These are phyloP conservation scores for Kryptopterus vitreolus DNA, from an alignment of 2,797 vertebrate species.

Conservation along the genomic window DNA sequence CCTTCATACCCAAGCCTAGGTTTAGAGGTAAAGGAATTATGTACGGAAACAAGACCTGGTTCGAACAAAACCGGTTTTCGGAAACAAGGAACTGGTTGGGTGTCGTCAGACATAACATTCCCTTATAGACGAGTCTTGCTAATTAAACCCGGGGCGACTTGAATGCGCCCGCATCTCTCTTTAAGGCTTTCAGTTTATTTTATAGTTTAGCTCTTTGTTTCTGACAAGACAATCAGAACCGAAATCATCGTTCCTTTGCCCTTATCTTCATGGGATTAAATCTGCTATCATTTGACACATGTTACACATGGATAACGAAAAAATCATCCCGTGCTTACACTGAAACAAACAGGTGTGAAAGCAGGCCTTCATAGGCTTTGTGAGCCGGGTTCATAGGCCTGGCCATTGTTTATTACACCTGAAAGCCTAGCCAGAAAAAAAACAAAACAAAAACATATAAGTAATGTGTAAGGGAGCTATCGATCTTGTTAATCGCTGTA, in stretches of 20 bases:
- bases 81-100: conserved; percentile 31
- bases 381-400: not conserved
- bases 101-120: conserved; percentile 42
- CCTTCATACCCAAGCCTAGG: conserved; percentile 13
- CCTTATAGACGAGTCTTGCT: conserved; percentile 12
- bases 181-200: conserved; percentile 6
- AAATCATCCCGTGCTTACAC: not conserved
- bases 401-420: too few relatives aligned
- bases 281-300: not conserved
- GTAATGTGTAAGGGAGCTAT: not conserved
- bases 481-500: not conserved
- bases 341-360: not conserved
- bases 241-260: not conserved
- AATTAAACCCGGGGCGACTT: not conserved
- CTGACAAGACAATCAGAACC: not conserved
- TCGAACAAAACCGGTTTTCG: conserved; percentile 46
- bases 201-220: conserved; percentile 4
- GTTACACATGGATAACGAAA: not conserved
- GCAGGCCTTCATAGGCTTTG: too few relatives aligned
- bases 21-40: conserved; percentile 4
- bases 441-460: too few relatives aligned
- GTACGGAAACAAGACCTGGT: not conserved
- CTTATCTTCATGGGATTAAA: not conserved
- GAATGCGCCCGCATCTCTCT: conserved; percentile 14
- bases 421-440: not conserved